These are phyloP conservation scores for Tyto alba DNA, from an alignment of 2,113 vertebrate species.

Conservation along the genomic window DNA sequence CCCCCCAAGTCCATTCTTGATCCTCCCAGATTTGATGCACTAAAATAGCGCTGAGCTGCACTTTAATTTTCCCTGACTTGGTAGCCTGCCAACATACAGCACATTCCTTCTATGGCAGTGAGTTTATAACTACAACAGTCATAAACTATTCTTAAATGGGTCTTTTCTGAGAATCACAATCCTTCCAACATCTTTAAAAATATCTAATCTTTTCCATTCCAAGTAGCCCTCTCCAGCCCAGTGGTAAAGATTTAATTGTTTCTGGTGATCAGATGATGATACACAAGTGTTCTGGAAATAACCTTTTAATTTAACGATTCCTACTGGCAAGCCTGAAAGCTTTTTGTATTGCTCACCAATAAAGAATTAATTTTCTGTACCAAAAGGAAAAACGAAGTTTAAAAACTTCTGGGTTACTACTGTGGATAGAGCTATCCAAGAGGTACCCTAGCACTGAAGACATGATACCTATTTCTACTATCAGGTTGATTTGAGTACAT, in stretches of 20 bases:
- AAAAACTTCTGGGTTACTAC: neutral
- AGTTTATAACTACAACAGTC: neutral
- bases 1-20: neutral
- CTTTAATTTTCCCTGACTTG: neutral
- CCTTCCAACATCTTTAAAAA: conserved; percentile 47
- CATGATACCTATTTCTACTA: neutral
- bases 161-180: neutral
- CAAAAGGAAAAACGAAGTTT: neutral
- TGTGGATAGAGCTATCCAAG: neutral
- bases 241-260: conserved; percentile 23
- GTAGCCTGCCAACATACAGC: neutral
- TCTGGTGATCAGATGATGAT: conserved; percentile 20
- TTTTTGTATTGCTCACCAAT: neutral
- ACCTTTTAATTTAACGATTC: conserved; percentile 43
- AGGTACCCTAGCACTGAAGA: neutral
- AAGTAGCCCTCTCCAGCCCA: neutral
- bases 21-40: neutral
- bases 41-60: neutral
- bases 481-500: neutral
- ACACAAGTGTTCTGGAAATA: conserved; percentile 43
- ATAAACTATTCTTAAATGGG: conserved; percentile 38
- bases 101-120: conserved; percentile 32
- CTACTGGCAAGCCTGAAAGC: neutral
- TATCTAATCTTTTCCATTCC: conserved; percentile 21
- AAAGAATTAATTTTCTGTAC: neutral